Base-by-base conservation (phyloP, 2,113 vertebrate species). In the Galbula dea region DNA sequence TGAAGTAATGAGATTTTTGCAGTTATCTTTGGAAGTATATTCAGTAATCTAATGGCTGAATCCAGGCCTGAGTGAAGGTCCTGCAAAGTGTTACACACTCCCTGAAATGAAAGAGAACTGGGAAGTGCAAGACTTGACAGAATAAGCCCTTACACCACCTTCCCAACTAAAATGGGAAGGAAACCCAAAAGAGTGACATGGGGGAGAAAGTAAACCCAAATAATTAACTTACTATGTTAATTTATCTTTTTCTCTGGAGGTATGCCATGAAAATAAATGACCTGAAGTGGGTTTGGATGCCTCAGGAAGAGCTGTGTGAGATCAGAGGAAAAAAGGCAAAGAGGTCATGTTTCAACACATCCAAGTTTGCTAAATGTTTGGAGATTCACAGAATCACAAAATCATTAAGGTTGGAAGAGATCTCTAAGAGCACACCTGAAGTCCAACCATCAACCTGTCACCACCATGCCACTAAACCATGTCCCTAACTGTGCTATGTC, bases 1-100 rank as follows among this genome's bases (percentile, higher is more conserved):
- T 51, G 37, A 85, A 82, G 67, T 68, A 93, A 92, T 83, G 84
- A 86, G 43, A 84, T 75, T 90, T 90, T 65, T 43, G 11, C 21
- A 30, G 86, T 74, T 78, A 66, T 37, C 68, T 84, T 84, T 89
- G 76, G 73, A 94, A 88, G 74, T 83, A 51, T 63, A 77, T 55
- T 89, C 88, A 6, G 6, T 61, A 90, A 79, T n/a, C 75, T 41
- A 88, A 34, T 20, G 63, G 55, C 63, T 87, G 86, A 78, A 89
- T 43, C 32, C 86, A 76, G 55, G 66, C 34, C 69, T 27, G 20
- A 86, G 58, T 17, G 39, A 76, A 68, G 32, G 75, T 76, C 51
- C 58, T 85, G 43, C 18, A 27, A 76, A 78, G 62, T 13, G 45
- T 36, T 67, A 17, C 5, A 15, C 10, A 6, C 3, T 9, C 11